phyloP scores from a whole-genome alignment of 2,888 invertebrate species.

The Mycalesis mineus region DNA sequence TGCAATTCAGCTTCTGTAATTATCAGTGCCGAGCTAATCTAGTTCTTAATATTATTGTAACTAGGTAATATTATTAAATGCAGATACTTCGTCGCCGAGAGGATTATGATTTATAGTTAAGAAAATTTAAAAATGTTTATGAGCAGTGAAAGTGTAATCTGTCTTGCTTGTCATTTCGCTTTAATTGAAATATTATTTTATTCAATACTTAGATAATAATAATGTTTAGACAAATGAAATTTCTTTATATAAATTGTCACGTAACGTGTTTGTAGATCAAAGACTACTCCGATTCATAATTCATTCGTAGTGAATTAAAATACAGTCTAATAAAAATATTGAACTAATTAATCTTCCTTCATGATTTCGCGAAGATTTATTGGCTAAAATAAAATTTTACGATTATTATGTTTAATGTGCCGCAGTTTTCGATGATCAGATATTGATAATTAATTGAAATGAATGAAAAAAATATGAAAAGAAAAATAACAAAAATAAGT shows the following conservation, averaged over 20 bases:
- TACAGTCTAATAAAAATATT: neutral
- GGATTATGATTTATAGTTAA: constrained; percentile 9
- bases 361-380: neutral
- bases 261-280: neutral
- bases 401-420: constrained; percentile 5
- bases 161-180: constrained; percentile 21
- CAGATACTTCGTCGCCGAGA: neutral
- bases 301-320: too few relatives aligned
- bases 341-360: neutral
- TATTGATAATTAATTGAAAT: too few relatives aligned
- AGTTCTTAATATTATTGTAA: neutral
- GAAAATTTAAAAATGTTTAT: constrained; percentile 32
- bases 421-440: neutral
- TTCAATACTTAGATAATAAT: neutral
- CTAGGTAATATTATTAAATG: neutral
- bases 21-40: neutral
- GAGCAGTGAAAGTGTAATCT: constrained; percentile 55
- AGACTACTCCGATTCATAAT: neutral
- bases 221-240: neutral
- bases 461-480: too few relatives aligned
- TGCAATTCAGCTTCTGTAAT: constrained; percentile 2
- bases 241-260: neutral
- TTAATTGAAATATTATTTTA: constrained; percentile 7
- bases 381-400: neutral
- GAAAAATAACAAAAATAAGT: neutral